Base-by-base conservation (phyloP, 2,113 vertebrate genomes). In the Coryphaenoides rupestris region DNA sequence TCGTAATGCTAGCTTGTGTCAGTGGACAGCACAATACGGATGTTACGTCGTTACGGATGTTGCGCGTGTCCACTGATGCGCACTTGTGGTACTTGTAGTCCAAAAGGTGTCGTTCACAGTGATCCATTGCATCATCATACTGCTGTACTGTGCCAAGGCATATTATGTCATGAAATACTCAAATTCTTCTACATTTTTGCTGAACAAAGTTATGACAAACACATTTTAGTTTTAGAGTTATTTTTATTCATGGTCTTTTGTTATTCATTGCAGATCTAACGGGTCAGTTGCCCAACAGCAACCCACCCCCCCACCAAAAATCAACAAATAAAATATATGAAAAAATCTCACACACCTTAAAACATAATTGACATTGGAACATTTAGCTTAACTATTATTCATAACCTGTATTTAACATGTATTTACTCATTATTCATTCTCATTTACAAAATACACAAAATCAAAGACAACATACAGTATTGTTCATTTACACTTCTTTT, bases 361-460 rank as follows among this genome's bases (percentile, higher is more conserved):
- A 84, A 89, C 82, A 88, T 77, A 90, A 90, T 69, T 64, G 73
- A 83, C 79, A 67, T 71, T 50, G 73, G 83, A 81, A 91, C 86
- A 87, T 78, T 88, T 76, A 80, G 50, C 65, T 65, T 82, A 90
- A 86, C 83, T 87, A 87, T 66, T 86, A 73, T 85, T 79, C 79
- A 82, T 86, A 87, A 81, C 78, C 66, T 58, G 72, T 79, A 82
- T 85, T 87, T 80, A 79, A 84, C 80, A 86, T 77, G 73, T 80
- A 73, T 80, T 86, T 84, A 80, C 66, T 75, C 83, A 78, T 84
- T 79, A 74, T 81, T 75, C 80, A 85, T 87, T 88, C 76, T 89
- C 86, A 82, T 91, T 90, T 92, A 91, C 89, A 92, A 92, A 92
- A 93, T 81, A 87, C 85, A 90, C 85, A 84, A 81, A 90, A 82